Evolutionary conservation across 2,113 vertebrate species (phyloP).

Genomic region (Aspiorhynchus laticeps): DNA sequence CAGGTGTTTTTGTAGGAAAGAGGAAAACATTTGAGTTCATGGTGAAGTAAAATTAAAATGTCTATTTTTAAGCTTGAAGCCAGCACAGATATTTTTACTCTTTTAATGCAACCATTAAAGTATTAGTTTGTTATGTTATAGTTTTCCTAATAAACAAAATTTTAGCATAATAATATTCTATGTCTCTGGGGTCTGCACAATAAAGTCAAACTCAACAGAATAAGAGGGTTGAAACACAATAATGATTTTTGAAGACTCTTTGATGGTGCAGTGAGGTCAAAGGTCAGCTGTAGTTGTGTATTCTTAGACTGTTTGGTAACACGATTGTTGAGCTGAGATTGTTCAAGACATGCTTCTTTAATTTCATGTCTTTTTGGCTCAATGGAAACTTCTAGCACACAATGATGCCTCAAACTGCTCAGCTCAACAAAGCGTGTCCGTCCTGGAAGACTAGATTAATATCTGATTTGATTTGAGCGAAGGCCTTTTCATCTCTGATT

Average conservation of each 20-base stretch:
- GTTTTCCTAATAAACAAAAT: neutral
- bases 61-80: neutral
- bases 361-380: conserved; percentile 20
- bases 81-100: no score
- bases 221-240: neutral
- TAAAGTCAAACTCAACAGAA: neutral
- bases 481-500: conserved; percentile 89
- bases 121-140: neutral
- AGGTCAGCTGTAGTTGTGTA: conserved; percentile 13
- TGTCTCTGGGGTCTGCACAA: neutral
- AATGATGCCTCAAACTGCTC: conserved; percentile 33
- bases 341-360: conserved; percentile 30
- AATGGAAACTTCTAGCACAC: conserved; percentile 27
- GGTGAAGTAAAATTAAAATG: neutral
- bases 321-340: neutral
- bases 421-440: conserved; percentile 3
- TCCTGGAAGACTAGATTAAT: conserved; percentile 65
- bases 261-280: conserved; percentile 21
- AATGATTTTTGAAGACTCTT: neutral
- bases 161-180: neutral
- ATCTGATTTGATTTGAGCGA: conserved; percentile 85
- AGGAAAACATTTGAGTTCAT: neutral
- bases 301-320: neutral
- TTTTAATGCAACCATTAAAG: neutral
- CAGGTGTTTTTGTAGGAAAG: neutral